Evolutionary conservation across 2,797 vertebrate species (phyloP).

Genomic region (Pterois miles): DNA sequence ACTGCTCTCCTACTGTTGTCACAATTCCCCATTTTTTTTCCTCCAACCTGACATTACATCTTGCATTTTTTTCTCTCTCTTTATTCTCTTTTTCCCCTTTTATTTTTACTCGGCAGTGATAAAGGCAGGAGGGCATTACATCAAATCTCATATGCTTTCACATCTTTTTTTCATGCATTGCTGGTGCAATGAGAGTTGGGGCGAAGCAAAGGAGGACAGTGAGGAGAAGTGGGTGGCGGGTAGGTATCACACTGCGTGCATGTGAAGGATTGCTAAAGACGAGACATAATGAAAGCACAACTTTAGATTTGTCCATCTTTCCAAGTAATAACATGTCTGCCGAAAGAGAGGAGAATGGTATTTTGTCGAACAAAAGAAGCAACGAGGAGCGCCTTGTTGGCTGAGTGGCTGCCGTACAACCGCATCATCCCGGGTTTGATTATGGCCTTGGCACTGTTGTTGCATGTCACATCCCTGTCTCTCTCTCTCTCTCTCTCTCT

Average conservation of each 20-base stretch:
- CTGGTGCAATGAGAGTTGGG: not conserved
- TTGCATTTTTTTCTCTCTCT: not conserved
- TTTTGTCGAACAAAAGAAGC: not conserved
- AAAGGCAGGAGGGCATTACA: constrained; percentile 39
- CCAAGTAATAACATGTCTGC: not conserved
- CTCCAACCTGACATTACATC: constrained; percentile 17
- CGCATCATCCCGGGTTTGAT: not conserved
- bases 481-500: too few relatives aligned
- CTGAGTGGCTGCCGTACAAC: not conserved
- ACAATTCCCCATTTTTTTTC: constrained; percentile 8
- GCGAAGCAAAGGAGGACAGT: not conserved
- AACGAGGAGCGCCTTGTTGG: not conserved
- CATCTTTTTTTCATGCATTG: constrained; percentile 29
- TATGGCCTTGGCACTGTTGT: not conserved
- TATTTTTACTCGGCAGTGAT: constrained; percentile 18
- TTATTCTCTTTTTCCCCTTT: constrained; percentile 21
- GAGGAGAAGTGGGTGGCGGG: not conserved
- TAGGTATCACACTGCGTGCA: not conserved
- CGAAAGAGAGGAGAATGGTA: not conserved
- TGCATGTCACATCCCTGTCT: not conserved
- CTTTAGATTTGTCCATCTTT: constrained; percentile 2
- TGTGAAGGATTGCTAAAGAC: not conserved
- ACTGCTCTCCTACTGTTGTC: constrained; percentile 4
- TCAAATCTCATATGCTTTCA: constrained; percentile 43
- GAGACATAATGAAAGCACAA: not conserved